A percentile compares a stretch with the other conserved stretches of the same genome.
phyloP scores from a whole-genome alignment of 92 coral and sea anemone genomes.

The Chrysogorgia sp. region DNA sequence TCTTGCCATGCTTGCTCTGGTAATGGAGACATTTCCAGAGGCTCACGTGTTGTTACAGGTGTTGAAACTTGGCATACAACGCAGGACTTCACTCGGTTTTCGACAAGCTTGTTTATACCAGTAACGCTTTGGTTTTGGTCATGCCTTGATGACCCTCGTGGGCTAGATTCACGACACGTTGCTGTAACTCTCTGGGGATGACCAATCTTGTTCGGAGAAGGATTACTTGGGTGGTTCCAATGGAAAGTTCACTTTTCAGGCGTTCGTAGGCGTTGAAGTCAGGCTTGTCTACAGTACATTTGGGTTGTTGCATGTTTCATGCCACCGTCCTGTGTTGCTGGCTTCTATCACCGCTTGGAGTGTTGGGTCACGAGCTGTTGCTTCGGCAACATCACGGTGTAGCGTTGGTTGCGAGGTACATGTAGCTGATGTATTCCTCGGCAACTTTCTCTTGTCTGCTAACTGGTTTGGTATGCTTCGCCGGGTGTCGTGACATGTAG shows the following conservation, averaged over 20 bases:
- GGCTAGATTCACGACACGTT: neutral
- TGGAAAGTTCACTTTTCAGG: neutral
- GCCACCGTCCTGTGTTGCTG: too few species aligned
- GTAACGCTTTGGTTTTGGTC: constrained; percentile 15
- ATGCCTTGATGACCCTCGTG: constrained; percentile 35
- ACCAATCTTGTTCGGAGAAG: constrained; percentile 11
- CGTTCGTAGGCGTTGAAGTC: neutral
- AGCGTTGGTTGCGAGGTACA: constrained; percentile 26
- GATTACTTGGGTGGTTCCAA: constrained; percentile 3
- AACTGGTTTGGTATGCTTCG: neutral
- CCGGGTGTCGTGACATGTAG: constrained; percentile 15
- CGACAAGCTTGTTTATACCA: constrained; percentile 31
- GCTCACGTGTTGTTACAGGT: constrained; percentile 19
- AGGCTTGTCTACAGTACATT: neutral
- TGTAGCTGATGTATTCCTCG: constrained; percentile 38
- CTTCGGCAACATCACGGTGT: neutral
- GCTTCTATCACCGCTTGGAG: too few species aligned
- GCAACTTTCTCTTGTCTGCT: constrained; percentile 34
- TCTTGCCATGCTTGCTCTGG: constrained; percentile 21
- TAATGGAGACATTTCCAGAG: constrained; percentile 12
- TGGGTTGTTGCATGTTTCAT: too few species aligned
- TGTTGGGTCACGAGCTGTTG: constrained; percentile 2
- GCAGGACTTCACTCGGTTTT: constrained; percentile 15
- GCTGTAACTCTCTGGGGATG: constrained; percentile 4
- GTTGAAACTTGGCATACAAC: constrained; percentile 15